A percentile compares a stretch with the other conserved stretches of the same genome.
These are phyloP conservation scores for Ridgeia piscesae DNA, from an alignment of 1,140 invertebrate species.

Conservation along the genomic window DNA sequence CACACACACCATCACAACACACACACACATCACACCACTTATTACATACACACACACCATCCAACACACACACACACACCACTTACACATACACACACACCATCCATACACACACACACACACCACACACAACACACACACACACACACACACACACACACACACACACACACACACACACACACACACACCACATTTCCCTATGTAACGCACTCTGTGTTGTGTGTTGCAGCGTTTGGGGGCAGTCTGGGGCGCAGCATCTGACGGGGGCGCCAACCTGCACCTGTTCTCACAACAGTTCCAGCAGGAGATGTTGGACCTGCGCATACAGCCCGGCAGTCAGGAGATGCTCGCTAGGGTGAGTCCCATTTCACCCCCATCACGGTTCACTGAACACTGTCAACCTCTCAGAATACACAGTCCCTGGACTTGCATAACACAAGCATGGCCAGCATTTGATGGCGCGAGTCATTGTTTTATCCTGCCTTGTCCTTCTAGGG, in stretches of 20 bases:
- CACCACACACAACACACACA: too few relatives aligned
- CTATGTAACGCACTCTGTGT: neutral
- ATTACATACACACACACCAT: too few relatives aligned
- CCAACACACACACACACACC: neutral
- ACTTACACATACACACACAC: too few relatives aligned
- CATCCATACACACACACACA: too few relatives aligned
- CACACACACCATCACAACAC: neutral
- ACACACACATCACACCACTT: neutral
- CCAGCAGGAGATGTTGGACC: slow-evolving; percentile 32
- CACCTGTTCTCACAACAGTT: slow-evolving; percentile 49
- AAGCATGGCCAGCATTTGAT: neutral
- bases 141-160: neutral
- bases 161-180: neutral
- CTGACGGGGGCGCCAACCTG: slow-evolving; percentile 93
- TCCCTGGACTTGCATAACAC: neutral
- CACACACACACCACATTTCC: too few relatives aligned
- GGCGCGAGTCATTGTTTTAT: neutral
- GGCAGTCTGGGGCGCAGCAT: slow-evolving; percentile 79
- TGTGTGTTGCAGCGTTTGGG: slow-evolving; percentile 54
- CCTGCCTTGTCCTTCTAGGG: too few relatives aligned
- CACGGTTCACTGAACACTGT: neutral
- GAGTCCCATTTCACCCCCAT: neutral
- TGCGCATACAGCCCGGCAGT: slow-evolving; percentile 69
- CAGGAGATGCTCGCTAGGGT: slow-evolving; percentile 56
- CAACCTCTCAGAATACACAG: neutral